Base-by-base conservation (phyloP, 2,888 invertebrate genomes). In the Coenonympha arcania region DNA sequence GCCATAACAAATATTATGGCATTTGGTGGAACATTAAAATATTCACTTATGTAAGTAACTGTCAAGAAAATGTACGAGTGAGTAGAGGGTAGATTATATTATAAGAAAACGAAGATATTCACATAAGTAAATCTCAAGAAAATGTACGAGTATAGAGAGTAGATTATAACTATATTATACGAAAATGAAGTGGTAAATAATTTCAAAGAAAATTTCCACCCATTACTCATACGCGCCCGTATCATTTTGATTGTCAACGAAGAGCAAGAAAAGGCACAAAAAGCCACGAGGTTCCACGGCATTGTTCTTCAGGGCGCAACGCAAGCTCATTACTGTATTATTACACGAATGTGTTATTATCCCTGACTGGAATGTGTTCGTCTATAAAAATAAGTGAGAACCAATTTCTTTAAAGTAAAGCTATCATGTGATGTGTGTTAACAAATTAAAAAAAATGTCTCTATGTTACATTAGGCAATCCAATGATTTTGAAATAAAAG, bases 171-270 rank as follows among this genome's bases (percentile, higher is more conserved):
- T n/a, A n/a, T n/a, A n/a, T n/a, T 11, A 28, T 31, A 46, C 39
- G 41, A 34, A 6, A 48, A 26, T 15, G 13, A 3, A 6, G 24
- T 36, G 24, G 31, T 13, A 20, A 31, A 20, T n/a, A 26, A 33
- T 45, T 48, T 11, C n/a, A 49, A 43, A 44, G 51, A 48, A 51
- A 33, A 37, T 43, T 39, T 33, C 33, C 28, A 41, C 28, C 9
- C 41, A 52, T 54, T 48, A 46, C 31, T 26, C 54, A 48, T 52
- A 40, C 52, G 30, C 9, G 43, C 40, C 26, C 18, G 22, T 40
- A 52, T 54, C 48, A 49, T 55, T 52, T 46, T 20, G 46, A 52
- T 52, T 52, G 49, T 52, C 42, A 46, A 46, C 39, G 34, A 34
- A 47, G 33, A 34, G 34, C 20, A 34, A 44, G 15, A 33, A 43